Evolutionary conservation across 2,888 invertebrate genomes (phyloP).

Genomic region (Hypolimnas misippus): DNA sequence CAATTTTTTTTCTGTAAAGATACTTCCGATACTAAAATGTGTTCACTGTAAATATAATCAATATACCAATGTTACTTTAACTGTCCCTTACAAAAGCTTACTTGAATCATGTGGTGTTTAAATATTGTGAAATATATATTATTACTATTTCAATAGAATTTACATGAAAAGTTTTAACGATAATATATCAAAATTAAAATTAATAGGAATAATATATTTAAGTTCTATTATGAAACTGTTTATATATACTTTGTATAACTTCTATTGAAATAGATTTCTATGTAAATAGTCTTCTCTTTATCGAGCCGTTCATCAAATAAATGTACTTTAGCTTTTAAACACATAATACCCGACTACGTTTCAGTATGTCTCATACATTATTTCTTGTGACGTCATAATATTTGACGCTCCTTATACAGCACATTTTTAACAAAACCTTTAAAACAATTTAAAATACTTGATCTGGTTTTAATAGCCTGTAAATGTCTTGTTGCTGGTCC

Average conservation of each 20-base stretch:
- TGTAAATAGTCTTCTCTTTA: conserved; percentile 5
- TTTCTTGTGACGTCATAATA: no score
- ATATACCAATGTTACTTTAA: conserved; percentile 18
- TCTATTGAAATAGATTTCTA: not conserved
- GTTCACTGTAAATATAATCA: conserved; percentile 24
- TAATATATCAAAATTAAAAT: not conserved
- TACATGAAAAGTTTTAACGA: not conserved
- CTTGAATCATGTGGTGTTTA: conserved; percentile 3
- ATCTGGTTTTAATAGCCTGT: no score
- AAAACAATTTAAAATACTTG: no score
- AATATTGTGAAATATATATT: not conserved
- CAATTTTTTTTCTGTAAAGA: not conserved
- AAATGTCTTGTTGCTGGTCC: no score
- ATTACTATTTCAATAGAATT: not conserved
- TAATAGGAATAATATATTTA: no score
- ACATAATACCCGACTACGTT: not conserved
- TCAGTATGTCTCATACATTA: not conserved
- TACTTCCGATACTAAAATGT: conserved; percentile 32
- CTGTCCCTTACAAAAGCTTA: conserved; percentile 6
- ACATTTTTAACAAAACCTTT: no score
- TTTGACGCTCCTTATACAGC: no score
- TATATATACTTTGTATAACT: not conserved
- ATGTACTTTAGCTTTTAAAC: not conserved
- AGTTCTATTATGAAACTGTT: no score
- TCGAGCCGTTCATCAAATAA: not conserved